A percentile compares a stretch with the other conserved stretches of the same genome.
These are phyloP conservation scores for Meandrusa payeni DNA, from an alignment of 2,888 invertebrate species.

Conservation along the genomic window DNA sequence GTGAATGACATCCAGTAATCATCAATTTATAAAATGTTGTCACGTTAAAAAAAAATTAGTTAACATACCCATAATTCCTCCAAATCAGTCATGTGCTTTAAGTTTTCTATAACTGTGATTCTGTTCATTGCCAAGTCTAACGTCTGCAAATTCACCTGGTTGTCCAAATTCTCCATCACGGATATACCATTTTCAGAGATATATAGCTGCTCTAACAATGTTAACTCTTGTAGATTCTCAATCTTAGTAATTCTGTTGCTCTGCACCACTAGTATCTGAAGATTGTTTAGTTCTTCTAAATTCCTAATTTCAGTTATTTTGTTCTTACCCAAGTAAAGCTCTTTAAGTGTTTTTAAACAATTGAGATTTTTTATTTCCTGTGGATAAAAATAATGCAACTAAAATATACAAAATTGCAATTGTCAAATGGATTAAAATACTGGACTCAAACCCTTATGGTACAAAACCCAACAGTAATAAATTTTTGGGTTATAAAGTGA, in stretches of 20 bases:
- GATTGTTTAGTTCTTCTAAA: slow-evolving; percentile 84
- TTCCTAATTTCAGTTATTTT: slow-evolving; percentile 94
- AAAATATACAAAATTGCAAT: too few relatives aligned
- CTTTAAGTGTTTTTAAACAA: slow-evolving; percentile 86
- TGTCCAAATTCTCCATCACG: slow-evolving; percentile 87
- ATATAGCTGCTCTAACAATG: slow-evolving; percentile 92
- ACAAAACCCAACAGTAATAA: too few relatives aligned
- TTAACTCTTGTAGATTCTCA: slow-evolving; percentile 89
- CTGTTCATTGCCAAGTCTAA: slow-evolving; percentile 95
- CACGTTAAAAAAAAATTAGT: slow-evolving; percentile 38
- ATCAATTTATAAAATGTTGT: neutral
- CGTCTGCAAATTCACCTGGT: slow-evolving; percentile 87
- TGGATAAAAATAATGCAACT: slow-evolving; percentile 31
- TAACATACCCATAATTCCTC: slow-evolving; percentile 96
- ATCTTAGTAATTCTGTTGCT: slow-evolving; percentile 94
- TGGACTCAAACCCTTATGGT: too few relatives aligned
- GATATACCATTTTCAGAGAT: slow-evolving; percentile 96
- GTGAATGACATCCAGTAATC: too few relatives aligned
- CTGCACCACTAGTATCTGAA: slow-evolving; percentile 93
- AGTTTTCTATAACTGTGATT: slow-evolving; percentile 88
- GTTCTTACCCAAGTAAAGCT: slow-evolving; percentile 95
- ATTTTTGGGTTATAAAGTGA: too few relatives aligned
- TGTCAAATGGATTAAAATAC: too few relatives aligned
- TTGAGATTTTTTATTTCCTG: slow-evolving; percentile 94
- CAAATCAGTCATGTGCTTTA: slow-evolving; percentile 87